Base-by-base conservation (phyloP, 2,797 vertebrate genomes). In the Chaetophractus vellerosus region DNA sequence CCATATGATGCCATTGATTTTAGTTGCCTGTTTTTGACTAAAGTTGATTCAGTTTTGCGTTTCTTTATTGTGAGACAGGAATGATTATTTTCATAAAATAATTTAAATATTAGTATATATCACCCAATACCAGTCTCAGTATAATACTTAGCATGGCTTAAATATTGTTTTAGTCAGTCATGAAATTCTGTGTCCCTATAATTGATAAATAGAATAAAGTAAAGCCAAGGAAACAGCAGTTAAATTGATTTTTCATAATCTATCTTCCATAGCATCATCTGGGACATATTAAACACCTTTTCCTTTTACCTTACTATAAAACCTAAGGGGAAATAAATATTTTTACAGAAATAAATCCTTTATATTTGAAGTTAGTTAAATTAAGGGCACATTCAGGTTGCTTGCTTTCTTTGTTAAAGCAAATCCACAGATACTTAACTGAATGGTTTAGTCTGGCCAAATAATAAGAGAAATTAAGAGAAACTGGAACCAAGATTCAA, bases 171-270 rank as follows among this genome's bases (percentile, higher is more conserved):
- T 95, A 90, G 86, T 94, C 95, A 72, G 86, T 94, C 94, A 69
- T 24, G 81, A 91, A 95, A 57, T 79, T 96, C 88, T 96, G 88
- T 94, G 95, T 48, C 7, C 8, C n/a, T 88, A 50, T 90, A 64
- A 90, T 91, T 97, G 96, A 94, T 97, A 96, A 97, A 94, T 11
- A 86, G 78, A 94, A 82, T 52, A 86, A 92, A 96, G 71, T 41
- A 87, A 91, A 92, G 55, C 96, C 66, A 97, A 88, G 50, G 83
- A 97, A 98, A 95, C 74, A 96, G 92, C 90, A 81, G 68, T 80
- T 95, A 94, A 93, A 82, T 85, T 94, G 81, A 96, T 97, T 97
- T 97, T 98, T 98, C 74, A 87, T 95, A 97, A 96, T 95, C 33
- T 26, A 72, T 95, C 88, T 69, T 95, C 78, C 69, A 66, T 41